Evolutionary conservation across 2,113 vertebrate genomes (phyloP).

Genomic region (Podiceps cristatus): DNA sequence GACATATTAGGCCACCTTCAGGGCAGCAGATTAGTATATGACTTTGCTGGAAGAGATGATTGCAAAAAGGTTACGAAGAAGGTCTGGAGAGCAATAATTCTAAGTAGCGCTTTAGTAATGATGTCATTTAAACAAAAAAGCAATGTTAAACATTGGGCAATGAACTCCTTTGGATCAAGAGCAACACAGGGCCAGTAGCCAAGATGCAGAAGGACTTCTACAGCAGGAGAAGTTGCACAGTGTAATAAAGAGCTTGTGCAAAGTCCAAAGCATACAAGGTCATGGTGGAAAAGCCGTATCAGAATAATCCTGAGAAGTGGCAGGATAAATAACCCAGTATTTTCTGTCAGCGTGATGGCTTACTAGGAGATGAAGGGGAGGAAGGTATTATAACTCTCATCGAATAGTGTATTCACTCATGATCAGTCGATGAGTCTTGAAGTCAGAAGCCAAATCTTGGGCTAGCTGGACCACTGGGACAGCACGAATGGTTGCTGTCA

Average conservation of each 20-base stretch:
- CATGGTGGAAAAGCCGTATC: background rate
- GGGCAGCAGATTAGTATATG: background rate
- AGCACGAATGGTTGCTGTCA: background rate
- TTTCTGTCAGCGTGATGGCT: fast-evolving
- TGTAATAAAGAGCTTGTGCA: background rate
- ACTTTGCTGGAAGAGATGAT: background rate
- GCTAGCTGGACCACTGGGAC: background rate
- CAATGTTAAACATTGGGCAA: background rate
- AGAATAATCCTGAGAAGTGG: background rate
- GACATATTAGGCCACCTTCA: background rate
- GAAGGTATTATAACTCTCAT: background rate
- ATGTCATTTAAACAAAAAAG: slow-evolving; percentile 19
- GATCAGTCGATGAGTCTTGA: background rate
- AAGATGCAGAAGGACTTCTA: background rate
- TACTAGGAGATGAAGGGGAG: background rate
- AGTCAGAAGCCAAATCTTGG: background rate
- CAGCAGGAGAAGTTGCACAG: background rate
- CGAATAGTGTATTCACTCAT: background rate
- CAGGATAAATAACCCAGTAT: background rate
- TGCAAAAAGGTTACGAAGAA: background rate
- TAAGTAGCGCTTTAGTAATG: background rate
- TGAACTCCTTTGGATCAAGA: background rate
- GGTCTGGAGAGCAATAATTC: slow-evolving; percentile 13
- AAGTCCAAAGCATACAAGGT: background rate
- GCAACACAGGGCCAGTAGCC: background rate